These are phyloP conservation scores for Egretta garzetta DNA, from an alignment of 2,113 vertebrate genomes.

Conservation along the genomic window DNA sequence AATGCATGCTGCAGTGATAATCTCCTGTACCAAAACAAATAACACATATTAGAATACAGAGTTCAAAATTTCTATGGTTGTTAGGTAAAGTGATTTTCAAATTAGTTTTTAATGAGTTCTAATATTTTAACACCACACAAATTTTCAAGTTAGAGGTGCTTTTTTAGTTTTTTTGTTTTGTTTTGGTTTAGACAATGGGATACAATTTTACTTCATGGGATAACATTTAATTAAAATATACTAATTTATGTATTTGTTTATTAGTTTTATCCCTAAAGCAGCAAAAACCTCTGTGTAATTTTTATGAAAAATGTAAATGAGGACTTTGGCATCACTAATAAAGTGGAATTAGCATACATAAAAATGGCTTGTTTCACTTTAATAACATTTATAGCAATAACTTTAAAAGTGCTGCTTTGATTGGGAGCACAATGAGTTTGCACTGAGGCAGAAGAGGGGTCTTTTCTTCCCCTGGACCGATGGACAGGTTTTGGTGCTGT, in stretches of 20 bases:
- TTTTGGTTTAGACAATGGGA: constrained; percentile 69
- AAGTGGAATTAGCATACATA: constrained; percentile 77
- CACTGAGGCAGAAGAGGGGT: background rate
- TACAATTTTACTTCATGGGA: constrained; percentile 75
- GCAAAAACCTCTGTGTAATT: constrained; percentile 79
- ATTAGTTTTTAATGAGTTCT: constrained; percentile 82
- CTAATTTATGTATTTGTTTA: constrained; percentile 97
- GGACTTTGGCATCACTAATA: constrained; percentile 77
- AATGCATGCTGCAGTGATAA: background rate
- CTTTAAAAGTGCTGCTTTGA: constrained; percentile 23
- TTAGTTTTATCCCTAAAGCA: constrained; percentile 96
- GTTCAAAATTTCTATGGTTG: constrained; percentile 50
- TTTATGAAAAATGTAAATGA: constrained; percentile 99
- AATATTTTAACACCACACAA: constrained; percentile 75
- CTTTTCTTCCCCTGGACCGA: background rate
- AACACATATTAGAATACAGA: constrained; percentile 26
- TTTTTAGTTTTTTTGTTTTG: background rate
- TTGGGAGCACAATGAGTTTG: constrained; percentile 3
- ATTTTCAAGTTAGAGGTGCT: constrained; percentile 70
- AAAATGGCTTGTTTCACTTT: constrained; percentile 68
- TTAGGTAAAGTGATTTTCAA: constrained; percentile 72
- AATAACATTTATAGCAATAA: constrained; percentile 54
- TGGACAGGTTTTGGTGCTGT: background rate
- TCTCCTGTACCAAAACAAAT: constrained; percentile 36
- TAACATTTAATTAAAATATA: constrained; percentile 88